Base-by-base conservation (phyloP, 2,797 vertebrate species). In the Diplodus puntazzo region DNA sequence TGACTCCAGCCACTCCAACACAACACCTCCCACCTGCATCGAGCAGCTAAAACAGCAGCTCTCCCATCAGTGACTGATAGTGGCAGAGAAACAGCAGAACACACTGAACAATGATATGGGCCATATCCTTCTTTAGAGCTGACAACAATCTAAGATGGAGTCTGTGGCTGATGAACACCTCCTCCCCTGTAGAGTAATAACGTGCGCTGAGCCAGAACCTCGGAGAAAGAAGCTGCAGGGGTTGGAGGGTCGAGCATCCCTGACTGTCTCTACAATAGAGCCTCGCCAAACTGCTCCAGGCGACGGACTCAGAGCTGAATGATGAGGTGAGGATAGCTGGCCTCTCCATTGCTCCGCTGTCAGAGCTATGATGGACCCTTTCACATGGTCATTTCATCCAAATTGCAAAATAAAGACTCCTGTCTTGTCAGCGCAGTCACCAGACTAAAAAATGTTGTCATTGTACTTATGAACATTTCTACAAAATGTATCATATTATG, bases 161-260 rank as follows among this genome's bases (percentile, higher is more conserved):
- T 76, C 74, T 63, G 69, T 69, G 74, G 86, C 89, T 87, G 84
- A 88, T 89, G 87, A 89, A 86, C 83, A 87, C 79, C 80, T 82
- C 85, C 77, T 77, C 75, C 79, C 66, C 81, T 77, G 76, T 67
- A 59, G 78, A 88, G 86, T 89, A 89, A 92, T 91, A 89, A 90
- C 12, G 20, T 84, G 78, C 85, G 61, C 80, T 88, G 84, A 92
- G 85, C 81, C 87, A 87, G 83, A 92, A 90, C 87, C 74, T 63
- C 8, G 27, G 55, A 62, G 80, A 55, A 63, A 49, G 82, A 79
- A 61, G 49, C 69, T 66, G 69, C 30, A 52, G 81, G 70, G 73
- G 17, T 46, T 46, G 59, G 61, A 79, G 81, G 82, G 73, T 23
- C 48, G 88, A 79, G 69, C 57, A 59, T 81, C 74, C 50, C 75